Conservation (phyloP, 2,113 vertebrate species). For the Suricata suricatta region DNA sequence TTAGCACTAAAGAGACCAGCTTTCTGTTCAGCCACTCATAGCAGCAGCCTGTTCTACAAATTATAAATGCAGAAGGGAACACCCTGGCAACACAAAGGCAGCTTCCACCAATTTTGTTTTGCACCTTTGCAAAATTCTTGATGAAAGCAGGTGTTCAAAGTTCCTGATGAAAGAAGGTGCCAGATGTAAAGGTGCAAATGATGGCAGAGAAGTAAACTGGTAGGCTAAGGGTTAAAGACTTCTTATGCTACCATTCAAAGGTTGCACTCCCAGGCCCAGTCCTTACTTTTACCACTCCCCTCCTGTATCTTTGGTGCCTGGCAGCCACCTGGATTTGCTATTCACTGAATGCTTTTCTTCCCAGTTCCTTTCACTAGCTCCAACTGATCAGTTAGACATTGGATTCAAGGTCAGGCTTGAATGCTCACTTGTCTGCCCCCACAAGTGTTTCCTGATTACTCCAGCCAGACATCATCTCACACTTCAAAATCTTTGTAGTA, state of each 20-base stretch:
- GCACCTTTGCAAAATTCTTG: not conserved
- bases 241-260: not conserved
- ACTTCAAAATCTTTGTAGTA: slow-evolving; percentile 9
- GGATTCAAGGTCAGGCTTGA: not conserved
- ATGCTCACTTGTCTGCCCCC: not conserved
- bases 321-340: not conserved
- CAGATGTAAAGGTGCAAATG: not conserved
- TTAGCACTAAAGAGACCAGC: not conserved
- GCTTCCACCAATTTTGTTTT: slow-evolving; percentile 12
- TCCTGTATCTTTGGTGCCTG: not conserved
- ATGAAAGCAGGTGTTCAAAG: not conserved
- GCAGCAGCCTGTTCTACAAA: not conserved
- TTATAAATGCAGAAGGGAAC: slow-evolving; percentile 11
- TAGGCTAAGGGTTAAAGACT: not conserved
- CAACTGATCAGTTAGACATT: not conserved
- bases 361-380: not conserved
- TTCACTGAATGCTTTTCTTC: slow-evolving; percentile 9
- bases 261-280: not conserved
- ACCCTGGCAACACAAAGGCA: not conserved
- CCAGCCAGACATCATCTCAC: not conserved
- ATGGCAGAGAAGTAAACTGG: not conserved
- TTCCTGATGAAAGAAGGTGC: slow-evolving; percentile 2
- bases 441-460: not conserved
- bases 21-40: not conserved
- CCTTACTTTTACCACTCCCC: not conserved